Percentiles rank a stretch among this genome's conserved stretches.
Conservation (phyloP, 2,888 invertebrate species). For the Hartigia nigra region DNA sequence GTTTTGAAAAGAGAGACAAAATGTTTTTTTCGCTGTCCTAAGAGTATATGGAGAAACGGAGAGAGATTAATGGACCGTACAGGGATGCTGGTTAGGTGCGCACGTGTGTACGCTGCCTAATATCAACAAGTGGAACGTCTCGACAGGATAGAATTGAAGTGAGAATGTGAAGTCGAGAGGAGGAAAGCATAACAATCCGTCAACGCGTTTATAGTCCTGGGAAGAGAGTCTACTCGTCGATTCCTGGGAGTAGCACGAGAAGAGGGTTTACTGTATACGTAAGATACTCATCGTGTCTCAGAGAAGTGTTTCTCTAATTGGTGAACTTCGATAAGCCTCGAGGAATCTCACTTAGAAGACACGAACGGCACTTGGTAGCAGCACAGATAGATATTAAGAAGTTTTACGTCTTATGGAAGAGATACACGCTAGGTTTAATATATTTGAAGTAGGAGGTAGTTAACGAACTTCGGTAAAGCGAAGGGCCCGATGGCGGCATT, state of each 20-base stretch:
- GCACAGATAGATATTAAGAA: not conserved
- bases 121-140: conserved; percentile 50
- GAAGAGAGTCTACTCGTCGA: conserved; percentile 4
- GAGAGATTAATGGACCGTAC: not conserved
- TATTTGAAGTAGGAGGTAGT: not conserved
- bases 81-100: conserved; percentile 13
- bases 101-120: conserved; percentile 27
- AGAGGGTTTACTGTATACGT: not conserved
- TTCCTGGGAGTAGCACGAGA: not conserved
- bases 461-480: not conserved
- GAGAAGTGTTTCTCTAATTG: conserved; percentile 41
- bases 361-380: not conserved
- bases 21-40: no score
- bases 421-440: not conserved
- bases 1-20: no score
- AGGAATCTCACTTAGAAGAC: not conserved
- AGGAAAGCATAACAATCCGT: conserved; percentile 32
- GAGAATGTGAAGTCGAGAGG: not conserved
- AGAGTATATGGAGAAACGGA: not conserved
- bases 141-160: not conserved
- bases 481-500: not conserved
- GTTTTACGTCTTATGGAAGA: not conserved
- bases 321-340: not conserved
- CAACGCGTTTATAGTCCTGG: conserved; percentile 36
- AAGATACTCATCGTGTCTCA: conserved; percentile 37